A percentile compares a stretch with the other conserved stretches of the same genome.
Evolutionary conservation across 92 coral and sea anemone species (phyloP).

Genomic region (Palythoa caribaeorum): DNA sequence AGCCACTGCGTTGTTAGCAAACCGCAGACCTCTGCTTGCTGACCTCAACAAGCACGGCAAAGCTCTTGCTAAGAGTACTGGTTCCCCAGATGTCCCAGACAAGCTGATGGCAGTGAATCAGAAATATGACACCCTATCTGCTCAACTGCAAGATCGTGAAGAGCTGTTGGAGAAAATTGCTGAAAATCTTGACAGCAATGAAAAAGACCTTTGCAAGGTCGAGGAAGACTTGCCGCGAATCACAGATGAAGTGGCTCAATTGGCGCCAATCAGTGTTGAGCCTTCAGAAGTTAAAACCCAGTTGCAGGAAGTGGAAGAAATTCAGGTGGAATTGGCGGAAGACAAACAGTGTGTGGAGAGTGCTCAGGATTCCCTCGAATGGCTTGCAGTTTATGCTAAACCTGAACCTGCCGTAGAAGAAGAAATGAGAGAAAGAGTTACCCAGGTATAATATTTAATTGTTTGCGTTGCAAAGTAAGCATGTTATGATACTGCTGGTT

Average conservation of each 20-base stretch:
- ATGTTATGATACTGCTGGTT: neutral
- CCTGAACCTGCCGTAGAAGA: constrained; percentile 65
- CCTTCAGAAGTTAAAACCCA: constrained; percentile 89
- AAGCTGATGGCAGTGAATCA: constrained; percentile 73
- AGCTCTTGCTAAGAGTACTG: constrained; percentile 81
- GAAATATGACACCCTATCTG: constrained; percentile 60
- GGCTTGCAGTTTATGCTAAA: constrained; percentile 86
- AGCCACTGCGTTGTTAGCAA: constrained; percentile 73
- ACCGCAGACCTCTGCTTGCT: constrained; percentile 73
- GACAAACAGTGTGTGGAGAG: constrained; percentile 79
- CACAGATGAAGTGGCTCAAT: constrained; percentile 64
- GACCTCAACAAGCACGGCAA: constrained; percentile 82
- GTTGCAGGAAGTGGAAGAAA: constrained; percentile 72
- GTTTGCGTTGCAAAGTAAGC: neutral
- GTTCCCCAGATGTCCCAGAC: constrained; percentile 81
- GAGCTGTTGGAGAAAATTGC: constrained; percentile 75
- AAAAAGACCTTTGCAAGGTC: constrained; percentile 70
- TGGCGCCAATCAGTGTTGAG: constrained; percentile 82
- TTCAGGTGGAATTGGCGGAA: constrained; percentile 75
- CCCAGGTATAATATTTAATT: constrained; percentile 3
- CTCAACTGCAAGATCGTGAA: constrained; percentile 77
- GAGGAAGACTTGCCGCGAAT: constrained; percentile 83
- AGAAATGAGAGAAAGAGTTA: constrained; percentile 71
- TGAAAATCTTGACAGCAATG: constrained; percentile 65
- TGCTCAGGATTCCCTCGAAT: constrained; percentile 86